phyloP scores from a whole-genome alignment of 37 sponge, comb jelly and placozoan species.

The Ephydatia muelleri region DNA sequence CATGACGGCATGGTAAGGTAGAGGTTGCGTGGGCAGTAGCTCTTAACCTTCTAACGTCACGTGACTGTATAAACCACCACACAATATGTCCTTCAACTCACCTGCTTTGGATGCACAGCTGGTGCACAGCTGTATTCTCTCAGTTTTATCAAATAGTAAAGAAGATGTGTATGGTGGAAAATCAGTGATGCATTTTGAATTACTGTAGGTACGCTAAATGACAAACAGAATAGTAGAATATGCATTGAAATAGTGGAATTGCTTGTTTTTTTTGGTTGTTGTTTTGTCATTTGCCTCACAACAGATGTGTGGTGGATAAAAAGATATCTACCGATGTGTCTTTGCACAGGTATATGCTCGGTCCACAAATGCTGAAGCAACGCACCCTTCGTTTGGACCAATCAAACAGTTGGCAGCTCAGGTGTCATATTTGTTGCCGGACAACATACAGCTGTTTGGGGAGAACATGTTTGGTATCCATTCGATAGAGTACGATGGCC shows the following conservation, averaged over 20 bases:
- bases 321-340: neutral
- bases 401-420: conserved; percentile 67
- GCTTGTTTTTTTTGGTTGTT: neutral
- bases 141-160: no score
- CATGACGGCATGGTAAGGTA: conserved; percentile 54
- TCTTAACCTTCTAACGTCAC: no score
- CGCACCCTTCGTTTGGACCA: conserved; percentile 81
- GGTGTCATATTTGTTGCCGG: conserved; percentile 53
- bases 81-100: no score
- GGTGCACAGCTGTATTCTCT: no score
- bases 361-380: conserved; percentile 58
- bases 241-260: neutral
- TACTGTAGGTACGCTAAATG: neutral
- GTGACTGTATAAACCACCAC: no score
- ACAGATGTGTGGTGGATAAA: neutral
- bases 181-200: no score
- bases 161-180: no score
- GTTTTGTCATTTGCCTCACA: no score
- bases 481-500: conserved; percentile 76
- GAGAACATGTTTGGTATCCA: conserved; percentile 85
- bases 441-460: conserved; percentile 78
- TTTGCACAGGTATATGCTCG: conserved; percentile 68
- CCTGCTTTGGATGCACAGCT: no score
- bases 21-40: no score
- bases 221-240: neutral